Percentiles rank a stretch among this genome's conserved stretches.
Evolutionary conservation across 2,888 invertebrate genomes (phyloP).

Genomic region (Pocota personata): DNA sequence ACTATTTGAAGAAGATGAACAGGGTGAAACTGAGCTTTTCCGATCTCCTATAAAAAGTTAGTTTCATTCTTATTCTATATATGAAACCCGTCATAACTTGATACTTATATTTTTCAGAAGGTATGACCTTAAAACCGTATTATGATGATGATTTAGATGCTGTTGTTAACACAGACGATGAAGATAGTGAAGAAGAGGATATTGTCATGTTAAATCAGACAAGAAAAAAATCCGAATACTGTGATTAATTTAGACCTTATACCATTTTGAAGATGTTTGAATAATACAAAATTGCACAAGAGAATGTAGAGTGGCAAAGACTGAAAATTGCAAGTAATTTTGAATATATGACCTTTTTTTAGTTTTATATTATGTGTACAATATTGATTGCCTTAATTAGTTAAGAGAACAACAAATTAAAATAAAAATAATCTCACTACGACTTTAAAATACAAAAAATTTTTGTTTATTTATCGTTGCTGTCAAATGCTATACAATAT

Average conservation of each 20-base stretch:
- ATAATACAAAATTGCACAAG: background rate
- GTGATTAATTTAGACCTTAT: slow-evolving; percentile 34
- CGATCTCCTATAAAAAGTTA: slow-evolving; percentile 81
- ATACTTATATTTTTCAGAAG: slow-evolving; percentile 75
- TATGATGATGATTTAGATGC: slow-evolving; percentile 88
- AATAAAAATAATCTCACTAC: background rate
- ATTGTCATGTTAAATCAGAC: slow-evolving; percentile 51
- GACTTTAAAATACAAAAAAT: background rate
- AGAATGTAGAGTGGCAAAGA: slow-evolving; percentile 32
- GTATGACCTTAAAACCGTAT: slow-evolving; percentile 84
- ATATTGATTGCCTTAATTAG: slow-evolving; percentile 20
- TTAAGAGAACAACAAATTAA: background rate
- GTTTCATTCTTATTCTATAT: no score
- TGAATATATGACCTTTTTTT: background rate
- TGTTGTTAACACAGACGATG: slow-evolving; percentile 84
- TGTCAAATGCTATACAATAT: background rate
- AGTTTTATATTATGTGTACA: slow-evolving; percentile 2
- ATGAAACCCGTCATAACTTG: background rate
- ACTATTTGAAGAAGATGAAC: slow-evolving; percentile 80
- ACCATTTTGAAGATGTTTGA: background rate
- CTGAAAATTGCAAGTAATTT: slow-evolving; percentile 30
- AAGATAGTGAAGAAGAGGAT: slow-evolving; percentile 82
- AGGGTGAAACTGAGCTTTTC: slow-evolving; percentile 82
- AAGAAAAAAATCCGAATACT: slow-evolving; percentile 48
- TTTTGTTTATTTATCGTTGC: background rate